These are phyloP conservation scores for Sminthopsis crassicaudata DNA, from an alignment of 2,113 vertebrate genomes.

Conservation along the genomic window DNA sequence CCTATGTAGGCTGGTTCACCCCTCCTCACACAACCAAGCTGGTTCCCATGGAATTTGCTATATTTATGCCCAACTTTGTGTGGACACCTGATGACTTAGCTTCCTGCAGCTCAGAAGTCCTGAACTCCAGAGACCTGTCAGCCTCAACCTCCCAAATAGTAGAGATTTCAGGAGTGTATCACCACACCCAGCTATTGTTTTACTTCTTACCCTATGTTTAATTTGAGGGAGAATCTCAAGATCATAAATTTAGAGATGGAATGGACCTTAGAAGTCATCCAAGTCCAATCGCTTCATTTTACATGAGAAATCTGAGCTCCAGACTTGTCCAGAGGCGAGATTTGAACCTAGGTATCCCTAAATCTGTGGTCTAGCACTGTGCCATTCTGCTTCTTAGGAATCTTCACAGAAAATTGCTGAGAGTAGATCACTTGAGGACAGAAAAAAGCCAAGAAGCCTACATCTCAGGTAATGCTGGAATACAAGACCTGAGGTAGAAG, in stretches of 20 bases:
- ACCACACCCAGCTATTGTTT: background rate
- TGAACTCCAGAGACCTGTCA: background rate
- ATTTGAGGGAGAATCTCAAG: background rate
- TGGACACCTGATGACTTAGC: background rate
- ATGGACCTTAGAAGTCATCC: background rate
- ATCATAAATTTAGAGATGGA: background rate
- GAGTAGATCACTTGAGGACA: background rate
- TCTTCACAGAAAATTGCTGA: background rate
- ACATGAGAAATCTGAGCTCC: background rate
- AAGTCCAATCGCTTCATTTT: background rate
- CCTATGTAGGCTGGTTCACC: background rate
- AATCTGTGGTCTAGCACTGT: background rate
- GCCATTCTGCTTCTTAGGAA: background rate
- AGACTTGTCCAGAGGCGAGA: background rate
- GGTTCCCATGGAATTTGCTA: background rate
- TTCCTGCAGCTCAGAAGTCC: background rate
- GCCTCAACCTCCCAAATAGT: background rate
- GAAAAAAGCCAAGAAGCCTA: background rate
- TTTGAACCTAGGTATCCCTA: background rate
- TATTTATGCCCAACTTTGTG: background rate
- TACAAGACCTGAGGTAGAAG: background rate
- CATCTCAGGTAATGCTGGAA: background rate
- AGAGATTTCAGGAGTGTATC: background rate
- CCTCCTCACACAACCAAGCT: background rate
- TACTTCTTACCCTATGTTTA: background rate